Evolutionary conservation across 2,888 invertebrate species (phyloP), one percentile per base, ranked within the genome.

Genomic region (Drosophila atripex): DNA sequence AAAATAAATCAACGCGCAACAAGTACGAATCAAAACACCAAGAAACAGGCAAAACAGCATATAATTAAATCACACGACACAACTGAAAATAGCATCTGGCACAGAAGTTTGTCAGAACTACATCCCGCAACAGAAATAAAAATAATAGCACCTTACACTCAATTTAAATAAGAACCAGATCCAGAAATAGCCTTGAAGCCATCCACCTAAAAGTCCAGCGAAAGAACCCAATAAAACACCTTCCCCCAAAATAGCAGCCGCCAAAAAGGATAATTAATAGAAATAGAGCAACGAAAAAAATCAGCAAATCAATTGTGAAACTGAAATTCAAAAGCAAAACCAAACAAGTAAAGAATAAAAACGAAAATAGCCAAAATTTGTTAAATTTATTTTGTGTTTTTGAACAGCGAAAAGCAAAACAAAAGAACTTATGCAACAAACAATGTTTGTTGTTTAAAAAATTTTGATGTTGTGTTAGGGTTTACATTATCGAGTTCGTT

Each of bases 301-400:
- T 66, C 63, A 52, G 45, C 21, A 65, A 60, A 63, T 57, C 51
- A 53, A 43, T 71, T 57, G 57, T 58, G 63, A 78, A 71, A 75
- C 63, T 75, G 51, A 86, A 83, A 71, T 82, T 76, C 72, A 74
- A 86, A 73, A 77, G 59, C 72, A 71, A 84, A 86, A 74, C 70
- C 60, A 75, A 71, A 32, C 58, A 49, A 76, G 71, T 66, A 38
- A 63, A 55, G 52, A 66, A 71, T 70, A 61, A 73, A 77, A 80
- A 78, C 65, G 35, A 75, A 87, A 88, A 88, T 86, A 88, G 88
- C 84, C 88, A 88, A 88, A 84, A 88, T 80, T 88, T 88, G 83
- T 87, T 84, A 80, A 88, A 82, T 85, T 87, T 78, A 65, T 79
- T 86, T 83, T 79, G 71, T 66, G 53, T 52, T 39, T 72, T 58